Evolutionary conservation across 2,797 vertebrate genomes (phyloP).

Genomic region (Peromyscus melanophrys): DNA sequence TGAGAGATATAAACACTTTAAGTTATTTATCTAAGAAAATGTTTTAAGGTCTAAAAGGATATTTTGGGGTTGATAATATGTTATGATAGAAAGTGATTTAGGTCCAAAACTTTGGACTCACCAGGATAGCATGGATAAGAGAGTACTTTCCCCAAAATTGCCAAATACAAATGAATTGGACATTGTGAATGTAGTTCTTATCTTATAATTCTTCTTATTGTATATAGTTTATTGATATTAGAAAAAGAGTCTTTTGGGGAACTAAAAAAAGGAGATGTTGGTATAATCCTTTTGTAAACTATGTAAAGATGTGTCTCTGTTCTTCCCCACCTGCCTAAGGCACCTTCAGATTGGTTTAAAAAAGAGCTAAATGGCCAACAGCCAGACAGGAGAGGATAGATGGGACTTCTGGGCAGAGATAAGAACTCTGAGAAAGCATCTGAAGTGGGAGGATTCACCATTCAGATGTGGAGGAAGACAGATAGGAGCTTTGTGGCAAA

Average conservation of each 20-base stretch:
- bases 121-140: neutral
- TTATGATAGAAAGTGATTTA: neutral
- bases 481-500: too few relatives aligned
- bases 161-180: neutral
- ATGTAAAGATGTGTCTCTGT: neutral
- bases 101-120: neutral
- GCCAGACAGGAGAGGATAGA: neutral
- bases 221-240: neutral
- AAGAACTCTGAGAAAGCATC: neutral
- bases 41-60: neutral
- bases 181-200: neutral
- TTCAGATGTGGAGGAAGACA: neutral
- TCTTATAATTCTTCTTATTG: neutral
- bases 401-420: neutral
- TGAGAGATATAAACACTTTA: neutral
- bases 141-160: neutral
- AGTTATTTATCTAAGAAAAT: neutral
- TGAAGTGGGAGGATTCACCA: neutral
- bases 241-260: neutral
- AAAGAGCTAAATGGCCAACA: neutral
- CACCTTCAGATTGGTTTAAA: neutral
- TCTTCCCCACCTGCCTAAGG: neutral
- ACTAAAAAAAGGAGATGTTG: neutral
- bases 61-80: neutral
- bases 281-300: neutral